These are phyloP conservation scores for Strongylocentrotus purpuratus DNA, from an alignment of 35 echinoderm and acorn worm species.

Conservation along the genomic window DNA sequence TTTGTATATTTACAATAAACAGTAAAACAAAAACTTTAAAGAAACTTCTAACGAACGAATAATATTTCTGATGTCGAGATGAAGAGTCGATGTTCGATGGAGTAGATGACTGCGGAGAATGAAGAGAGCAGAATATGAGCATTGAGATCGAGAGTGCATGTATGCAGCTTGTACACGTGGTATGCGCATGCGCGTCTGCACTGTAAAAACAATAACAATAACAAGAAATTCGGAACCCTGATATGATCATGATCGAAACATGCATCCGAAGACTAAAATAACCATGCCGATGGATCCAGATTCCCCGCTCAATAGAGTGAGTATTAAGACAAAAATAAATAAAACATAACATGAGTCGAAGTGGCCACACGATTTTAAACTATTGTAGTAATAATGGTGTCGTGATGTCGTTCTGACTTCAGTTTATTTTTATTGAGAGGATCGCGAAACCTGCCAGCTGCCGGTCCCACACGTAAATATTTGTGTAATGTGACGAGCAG, in stretches of 20 bases:
- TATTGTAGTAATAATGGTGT: background rate
- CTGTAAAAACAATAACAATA: too few relatives aligned
- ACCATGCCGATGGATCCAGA: slow-evolving; percentile 49
- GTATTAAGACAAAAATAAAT: background rate
- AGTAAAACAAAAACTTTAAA: too few relatives aligned
- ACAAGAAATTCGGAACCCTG: too few relatives aligned
- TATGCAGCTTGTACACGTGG: background rate
- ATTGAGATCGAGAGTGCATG: too few relatives aligned
- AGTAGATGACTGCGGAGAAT: too few relatives aligned
- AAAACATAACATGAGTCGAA: background rate
- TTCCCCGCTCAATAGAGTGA: slow-evolving; percentile 55
- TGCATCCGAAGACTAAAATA: background rate
- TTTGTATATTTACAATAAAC: too few relatives aligned
- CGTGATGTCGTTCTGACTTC: background rate
- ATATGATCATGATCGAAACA: too few relatives aligned
- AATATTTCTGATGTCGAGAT: too few relatives aligned
- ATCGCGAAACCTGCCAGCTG: too few relatives aligned
- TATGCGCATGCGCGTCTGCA: background rate
- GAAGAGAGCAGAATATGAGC: too few relatives aligned
- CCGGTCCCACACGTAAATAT: background rate
- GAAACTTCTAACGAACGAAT: too few relatives aligned
- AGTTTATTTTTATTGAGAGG: background rate
- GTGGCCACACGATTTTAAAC: background rate
- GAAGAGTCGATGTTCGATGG: too few relatives aligned
- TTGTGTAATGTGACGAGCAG: background rate